Base-by-base conservation (phyloP, 2,113 vertebrate genomes). In the Pterocles gutturalis region DNA sequence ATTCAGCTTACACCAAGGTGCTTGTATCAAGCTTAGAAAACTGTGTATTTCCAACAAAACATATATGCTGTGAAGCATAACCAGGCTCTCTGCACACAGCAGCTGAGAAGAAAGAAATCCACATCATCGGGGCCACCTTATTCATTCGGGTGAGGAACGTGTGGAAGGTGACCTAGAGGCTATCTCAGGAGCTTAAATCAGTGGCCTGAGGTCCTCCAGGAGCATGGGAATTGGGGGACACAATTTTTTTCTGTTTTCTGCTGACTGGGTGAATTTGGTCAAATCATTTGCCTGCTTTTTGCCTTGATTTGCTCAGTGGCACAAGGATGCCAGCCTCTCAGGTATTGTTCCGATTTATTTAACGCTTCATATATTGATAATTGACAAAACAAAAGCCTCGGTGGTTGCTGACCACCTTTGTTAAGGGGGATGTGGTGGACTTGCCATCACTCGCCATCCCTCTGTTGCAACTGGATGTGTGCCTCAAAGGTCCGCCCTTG, bases 121-220 rank as follows among this genome's bases (percentile, higher is more conserved):
- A 6, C 0, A 0, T 43, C 38, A 9, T 0, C 62, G 33, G 25
- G 14, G 43, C 16, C 49, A 69, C 22, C 5, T 36, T 19, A 33
- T n/a, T 21, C 16, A 9, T 21, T 51, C 55, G 57, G 49, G 29
- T 54, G 46, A 69, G 34, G 28, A 6, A 3, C 3, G 21, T 11
- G 49, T 48, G 41, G 21, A 12, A 51, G 19, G 26, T 57, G 71
- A 61, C n/a, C 34, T 58, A 6, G 9, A 22, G 22, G 48, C 13
- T 58, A 7, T 34, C 13, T 43, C 45, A 57, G 48, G n/a, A 69
- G n/a, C 26, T 58, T 45, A 16, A 60, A 78, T 18, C 31, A 5
- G 34, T 31, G 29, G 46, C 20, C 49, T 41, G 34, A 57, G 51
- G 13, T 71, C 10, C 54, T 84, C 17, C 41, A 49, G 58, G 17